Evolutionary conservation across 2,797 vertebrate genomes (phyloP).

Genomic region (Pithecia hirsuta): DNA sequence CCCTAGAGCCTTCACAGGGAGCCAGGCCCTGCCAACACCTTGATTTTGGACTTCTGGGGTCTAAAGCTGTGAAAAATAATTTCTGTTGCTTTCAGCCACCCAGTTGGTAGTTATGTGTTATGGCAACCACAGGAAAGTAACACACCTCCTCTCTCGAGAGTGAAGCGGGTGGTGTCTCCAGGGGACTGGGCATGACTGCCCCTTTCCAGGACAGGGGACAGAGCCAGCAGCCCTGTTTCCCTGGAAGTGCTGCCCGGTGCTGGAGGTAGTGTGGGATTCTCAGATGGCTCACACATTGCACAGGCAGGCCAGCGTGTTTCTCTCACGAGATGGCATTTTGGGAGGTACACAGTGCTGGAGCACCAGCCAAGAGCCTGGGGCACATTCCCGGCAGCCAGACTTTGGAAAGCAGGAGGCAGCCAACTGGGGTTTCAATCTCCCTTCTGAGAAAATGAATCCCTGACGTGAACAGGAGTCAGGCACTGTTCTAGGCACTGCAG

Average conservation of each 20-base stretch:
- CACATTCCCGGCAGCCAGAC: not conserved
- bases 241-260: accelerated
- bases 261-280: not conserved
- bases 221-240: not conserved
- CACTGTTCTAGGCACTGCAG: not conserved
- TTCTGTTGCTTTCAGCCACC: not conserved
- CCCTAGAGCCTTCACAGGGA: not conserved
- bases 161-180: accelerated
- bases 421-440: not conserved
- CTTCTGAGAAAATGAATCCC: not conserved
- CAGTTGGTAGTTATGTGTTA: no score
- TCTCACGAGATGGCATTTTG: not conserved
- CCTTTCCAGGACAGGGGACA: not conserved
- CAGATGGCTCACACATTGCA: no score
- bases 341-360: not conserved
- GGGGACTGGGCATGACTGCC: no score
- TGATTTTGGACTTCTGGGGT: not conserved
- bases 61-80: not conserved
- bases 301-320: not conserved
- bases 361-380: not conserved
- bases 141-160: not conserved
- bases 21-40: not conserved
- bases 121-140: not conserved
- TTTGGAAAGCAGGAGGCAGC: not conserved
- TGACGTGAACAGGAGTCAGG: accelerated